Conservation (phyloP, 2,888 invertebrate species). For the Sericinus montela region DNA sequence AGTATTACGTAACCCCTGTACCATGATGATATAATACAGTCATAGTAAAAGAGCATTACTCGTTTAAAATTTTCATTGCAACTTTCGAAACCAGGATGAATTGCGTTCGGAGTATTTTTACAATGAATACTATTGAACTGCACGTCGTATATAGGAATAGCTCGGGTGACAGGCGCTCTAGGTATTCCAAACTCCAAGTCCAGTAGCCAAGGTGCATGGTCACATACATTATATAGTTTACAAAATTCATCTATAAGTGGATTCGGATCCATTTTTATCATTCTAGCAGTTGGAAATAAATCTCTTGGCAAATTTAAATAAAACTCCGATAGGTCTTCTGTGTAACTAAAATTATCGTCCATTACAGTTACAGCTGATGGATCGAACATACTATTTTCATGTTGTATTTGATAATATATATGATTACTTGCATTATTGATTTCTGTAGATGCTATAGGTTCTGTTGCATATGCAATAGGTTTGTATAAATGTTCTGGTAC, state of each 20-base stretch:
- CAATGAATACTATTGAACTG: constrained; percentile 50
- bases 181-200: constrained; percentile 59
- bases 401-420: neutral
- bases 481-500: constrained; percentile 4
- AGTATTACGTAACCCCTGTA: constrained; percentile 46
- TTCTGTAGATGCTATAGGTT: neutral
- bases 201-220: constrained; percentile 47
- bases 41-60: constrained; percentile 49
- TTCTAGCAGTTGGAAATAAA: constrained; percentile 49
- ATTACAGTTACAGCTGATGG: neutral
- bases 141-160: constrained; percentile 49
- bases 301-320: constrained; percentile 47
- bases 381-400: neutral
- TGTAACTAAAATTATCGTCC: constrained; percentile 6
- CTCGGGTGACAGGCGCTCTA: constrained; percentile 37
- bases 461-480: constrained; percentile 6
- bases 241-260: constrained; percentile 55
- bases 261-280: constrained; percentile 49
- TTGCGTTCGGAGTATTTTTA: constrained; percentile 45
- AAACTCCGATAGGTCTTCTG: constrained; percentile 33
- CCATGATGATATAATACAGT: constrained; percentile 50
- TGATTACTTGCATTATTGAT: neutral
- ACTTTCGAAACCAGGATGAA: constrained; percentile 56
- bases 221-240: constrained; percentile 34
- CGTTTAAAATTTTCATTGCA: constrained; percentile 47